Evolutionary conservation across 2,888 invertebrate species (phyloP), one percentile per base, ranked within the genome.

Genomic region (Morpho helenor): DNA sequence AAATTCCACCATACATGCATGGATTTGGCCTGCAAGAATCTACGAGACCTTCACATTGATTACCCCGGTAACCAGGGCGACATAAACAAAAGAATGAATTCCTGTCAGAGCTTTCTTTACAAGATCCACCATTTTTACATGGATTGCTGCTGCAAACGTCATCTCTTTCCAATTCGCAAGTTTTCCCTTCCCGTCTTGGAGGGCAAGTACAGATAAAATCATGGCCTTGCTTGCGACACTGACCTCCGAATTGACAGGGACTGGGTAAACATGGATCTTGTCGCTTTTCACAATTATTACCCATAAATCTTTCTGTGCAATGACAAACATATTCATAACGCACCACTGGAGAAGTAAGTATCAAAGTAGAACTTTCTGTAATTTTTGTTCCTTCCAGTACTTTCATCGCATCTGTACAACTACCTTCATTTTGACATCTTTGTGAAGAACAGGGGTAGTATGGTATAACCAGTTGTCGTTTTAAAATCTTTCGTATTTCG

Each of bases 11-110:
- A 77, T 97, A 92, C 63, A 96, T 87, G 73, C 98, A 98, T n/a
- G 98, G 98, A 80, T 98, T 97, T 0, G 97, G 96, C 61, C 97
- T 92, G 75, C 98, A 99, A 0, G 96, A 96, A 77, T 98, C 97
- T 0, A 96, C 95, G 3, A 96, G 91, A 22, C 95, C 94, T 87
- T 98, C 97, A 79, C 98, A 99, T 67, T 95, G 95, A 78, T 96
- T 96, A 3, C 99, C 98, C 8, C 96, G 93, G 79, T 96, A 98
- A 1, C 98, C 98, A 2, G 97, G 96, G 2, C 97, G 93, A 77
- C 98, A 99, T 1, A 97, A 88, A 72, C 98, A 99, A 83, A 97
- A 97, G 92, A 96, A 98, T 41, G 96, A 95, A 40, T 95, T 95
- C 50, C 96, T 95, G 72, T 97, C 97, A 0, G 96, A 94, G 74